These are phyloP conservation scores for Idaea biselata DNA, from an alignment of 2,888 invertebrate species.

Conservation along the genomic window DNA sequence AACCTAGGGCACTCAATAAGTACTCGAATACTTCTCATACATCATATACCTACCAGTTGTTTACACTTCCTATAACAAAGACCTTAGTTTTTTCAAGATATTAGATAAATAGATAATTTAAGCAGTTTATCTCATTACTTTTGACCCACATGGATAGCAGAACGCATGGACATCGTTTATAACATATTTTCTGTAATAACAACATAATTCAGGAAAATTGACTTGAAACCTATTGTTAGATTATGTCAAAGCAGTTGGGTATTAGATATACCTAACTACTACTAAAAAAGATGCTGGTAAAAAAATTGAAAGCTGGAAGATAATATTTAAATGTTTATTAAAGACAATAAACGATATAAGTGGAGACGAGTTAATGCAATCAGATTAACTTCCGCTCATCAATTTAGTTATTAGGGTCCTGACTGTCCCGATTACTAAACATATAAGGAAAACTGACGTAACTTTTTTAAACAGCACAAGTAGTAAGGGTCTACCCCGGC, in stretches of 20 bases:
- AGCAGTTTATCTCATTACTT: neutral
- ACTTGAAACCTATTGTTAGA: neutral
- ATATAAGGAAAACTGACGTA: neutral
- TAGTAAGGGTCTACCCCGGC: neutral
- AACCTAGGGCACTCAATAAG: neutral
- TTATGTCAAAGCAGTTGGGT: neutral
- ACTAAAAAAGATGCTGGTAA: no score
- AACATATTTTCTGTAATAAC: neutral
- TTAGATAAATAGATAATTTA: neutral
- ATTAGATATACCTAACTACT: no score
- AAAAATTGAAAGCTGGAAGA: conserved; percentile 41
- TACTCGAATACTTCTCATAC: neutral
- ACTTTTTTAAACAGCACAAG: conserved; percentile 10
- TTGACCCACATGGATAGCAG: neutral
- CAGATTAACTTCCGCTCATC: conserved; percentile 47
- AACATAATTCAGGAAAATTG: neutral
- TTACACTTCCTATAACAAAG: neutral
- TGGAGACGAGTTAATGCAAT: conserved; percentile 47
- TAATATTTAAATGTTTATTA: conserved; percentile 32
- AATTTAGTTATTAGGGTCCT: conserved; percentile 47
- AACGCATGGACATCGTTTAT: neutral
- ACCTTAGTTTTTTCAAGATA: neutral
- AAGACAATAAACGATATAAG: conserved; percentile 40
- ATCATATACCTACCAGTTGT: neutral
- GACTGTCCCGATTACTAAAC: conserved; percentile 1